These are phyloP conservation scores for Galaxias olidus DNA, from an alignment of 2,797 vertebrate species.

Conservation along the genomic window DNA sequence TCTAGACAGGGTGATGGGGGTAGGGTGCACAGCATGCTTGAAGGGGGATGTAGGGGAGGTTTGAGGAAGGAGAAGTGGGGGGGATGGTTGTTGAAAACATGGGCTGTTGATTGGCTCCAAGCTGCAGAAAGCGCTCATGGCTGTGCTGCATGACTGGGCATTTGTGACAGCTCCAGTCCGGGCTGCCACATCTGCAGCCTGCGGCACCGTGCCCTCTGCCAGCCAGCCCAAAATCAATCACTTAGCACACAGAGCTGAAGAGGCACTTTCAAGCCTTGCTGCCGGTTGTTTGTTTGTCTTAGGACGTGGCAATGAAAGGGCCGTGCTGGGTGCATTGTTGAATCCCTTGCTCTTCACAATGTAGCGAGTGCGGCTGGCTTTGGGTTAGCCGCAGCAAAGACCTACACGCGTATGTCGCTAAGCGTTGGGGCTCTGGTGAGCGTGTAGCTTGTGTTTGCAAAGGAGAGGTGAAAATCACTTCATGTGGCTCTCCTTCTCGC, in stretches of 20 bases:
- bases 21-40: constrained; percentile 67
- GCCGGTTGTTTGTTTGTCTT: constrained; percentile 45
- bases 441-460: too few relatives aligned
- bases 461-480: too few relatives aligned
- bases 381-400: too few relatives aligned
- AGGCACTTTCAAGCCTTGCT: constrained; percentile 50
- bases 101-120: constrained; percentile 67
- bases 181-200: constrained; percentile 70
- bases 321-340: too few relatives aligned
- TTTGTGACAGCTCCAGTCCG: constrained; percentile 76
- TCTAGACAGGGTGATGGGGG: constrained; percentile 67
- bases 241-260: constrained; percentile 54
- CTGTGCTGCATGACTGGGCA: constrained; percentile 80
- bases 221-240: constrained; percentile 70
- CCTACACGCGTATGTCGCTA: too few relatives aligned
- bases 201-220: constrained; percentile 56
- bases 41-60: constrained; percentile 57
- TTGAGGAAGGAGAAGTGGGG: neutral
- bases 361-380: too few relatives aligned
- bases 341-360: too few relatives aligned
- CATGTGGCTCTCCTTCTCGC: too few relatives aligned
- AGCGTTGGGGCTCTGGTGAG: too few relatives aligned
- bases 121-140: constrained; percentile 66
- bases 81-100: constrained; percentile 57
- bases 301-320: constrained; percentile 41